A percentile compares a stretch with the other conserved stretches of the same genome.
Conservation (phyloP, 2,888 invertebrate species). For the Thymelicus lineola region DNA sequence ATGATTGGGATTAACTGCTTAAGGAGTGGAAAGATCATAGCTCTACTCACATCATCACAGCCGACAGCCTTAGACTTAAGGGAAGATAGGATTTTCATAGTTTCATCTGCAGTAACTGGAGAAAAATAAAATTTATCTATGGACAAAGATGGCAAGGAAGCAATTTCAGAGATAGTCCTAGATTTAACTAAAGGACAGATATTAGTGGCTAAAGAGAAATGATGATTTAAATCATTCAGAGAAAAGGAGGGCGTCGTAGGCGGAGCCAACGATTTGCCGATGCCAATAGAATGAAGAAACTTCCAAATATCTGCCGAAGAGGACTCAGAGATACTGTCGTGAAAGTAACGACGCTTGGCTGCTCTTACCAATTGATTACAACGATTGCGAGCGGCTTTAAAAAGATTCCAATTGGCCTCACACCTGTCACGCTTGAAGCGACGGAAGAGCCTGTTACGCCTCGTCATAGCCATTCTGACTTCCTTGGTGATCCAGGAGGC, state of each 20-base stretch:
- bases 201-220: neutral
- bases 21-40: neutral
- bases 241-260: neutral
- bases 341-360: constrained; percentile 14
- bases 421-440: neutral
- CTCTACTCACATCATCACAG: neutral
- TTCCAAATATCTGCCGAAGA: constrained; percentile 11
- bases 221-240: neutral
- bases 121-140: neutral
- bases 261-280: constrained; percentile 8
- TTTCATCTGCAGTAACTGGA: neutral
- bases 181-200: neutral
- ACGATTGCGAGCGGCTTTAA: neutral
- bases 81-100: neutral
- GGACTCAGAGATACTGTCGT: constrained; percentile 4
- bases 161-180: neutral
- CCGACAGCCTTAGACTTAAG: neutral
- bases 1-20: neutral
- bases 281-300: constrained; percentile 21
- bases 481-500: neutral
- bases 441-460: neutral
- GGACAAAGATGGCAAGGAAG: neutral
- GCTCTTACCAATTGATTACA: constrained; percentile 12
- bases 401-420: neutral
- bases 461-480: neutral